phyloP scores from a whole-genome alignment of 2,888 invertebrate species.

The Conchocele bisecta region DNA sequence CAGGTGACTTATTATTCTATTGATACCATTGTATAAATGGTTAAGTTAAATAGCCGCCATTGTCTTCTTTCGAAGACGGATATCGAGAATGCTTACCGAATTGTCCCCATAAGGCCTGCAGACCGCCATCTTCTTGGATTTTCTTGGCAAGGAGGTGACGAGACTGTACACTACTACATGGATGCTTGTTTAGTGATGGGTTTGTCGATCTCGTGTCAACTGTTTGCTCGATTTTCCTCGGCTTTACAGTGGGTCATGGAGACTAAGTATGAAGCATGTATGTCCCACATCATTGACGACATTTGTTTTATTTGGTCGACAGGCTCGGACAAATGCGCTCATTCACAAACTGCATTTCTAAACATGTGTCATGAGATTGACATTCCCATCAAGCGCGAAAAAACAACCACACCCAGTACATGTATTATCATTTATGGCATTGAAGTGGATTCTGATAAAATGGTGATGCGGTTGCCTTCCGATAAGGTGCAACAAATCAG shows the following conservation, averaged over 20 bases:
- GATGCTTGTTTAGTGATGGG: slow-evolving; percentile 2
- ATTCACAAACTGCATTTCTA: too few species aligned
- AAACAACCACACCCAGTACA: too few species aligned
- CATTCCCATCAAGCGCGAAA: too few species aligned
- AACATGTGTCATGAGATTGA: too few species aligned
- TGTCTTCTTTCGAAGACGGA: not conserved
- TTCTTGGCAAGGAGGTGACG: not conserved
- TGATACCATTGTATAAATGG: not conserved
- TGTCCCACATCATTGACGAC: not conserved
- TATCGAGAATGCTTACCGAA: not conserved
- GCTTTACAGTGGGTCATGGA: not conserved
- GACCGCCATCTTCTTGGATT: not conserved
- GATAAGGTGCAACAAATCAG: too few species aligned
- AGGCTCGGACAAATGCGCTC: too few species aligned
- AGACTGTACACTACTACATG: not conserved
- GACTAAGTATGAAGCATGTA: not conserved
- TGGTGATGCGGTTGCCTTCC: too few species aligned
- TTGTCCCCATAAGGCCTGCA: not conserved
- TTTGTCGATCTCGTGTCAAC: not conserved
- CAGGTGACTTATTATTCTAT: not conserved
- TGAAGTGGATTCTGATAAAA: too few species aligned
- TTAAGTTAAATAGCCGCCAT: not conserved
- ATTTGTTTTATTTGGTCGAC: too few species aligned
- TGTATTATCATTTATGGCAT: too few species aligned
- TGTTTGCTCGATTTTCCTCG: not conserved